Evolutionary conservation across 1,140 invertebrate genomes (phyloP), one percentile per base, ranked within the genome.

Genomic region (Chrysoperla carnea): DNA sequence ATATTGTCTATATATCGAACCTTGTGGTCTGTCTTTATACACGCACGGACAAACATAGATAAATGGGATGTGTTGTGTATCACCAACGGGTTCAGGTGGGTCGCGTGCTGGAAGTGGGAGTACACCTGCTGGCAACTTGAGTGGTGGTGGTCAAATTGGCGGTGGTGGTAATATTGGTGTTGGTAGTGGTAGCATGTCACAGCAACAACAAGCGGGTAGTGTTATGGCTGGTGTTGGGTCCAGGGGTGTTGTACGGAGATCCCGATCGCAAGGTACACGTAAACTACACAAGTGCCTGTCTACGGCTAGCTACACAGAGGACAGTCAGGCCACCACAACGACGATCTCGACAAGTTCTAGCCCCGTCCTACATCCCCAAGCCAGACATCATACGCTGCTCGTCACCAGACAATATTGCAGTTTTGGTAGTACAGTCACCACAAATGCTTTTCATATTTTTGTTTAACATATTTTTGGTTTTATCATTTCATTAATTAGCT

Each of bases 231-330:
- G 17, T 23, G 17, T 23, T 23, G 48, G 46, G 53, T 53, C 49
- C 63, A 58, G 44, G 57, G 50, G 39, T 36, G 56, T 59, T 40
- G 68, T 73, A 59, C 69, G 79, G 58, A 74, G 78, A 56, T 82
- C 79, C 60, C 79, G 82, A 64, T 81, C 77, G 66, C 83, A 87
- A 83, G 84, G 84, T 84, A 86, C 84, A 73, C 76, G 81, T 71
- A 81, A 79, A 71, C 76, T 84, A 63, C 78, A 82, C 72, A 84
- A 84, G 74, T 84, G 81, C 72, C 75, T 84, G 64, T 81, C 78
- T 63, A 78, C 81, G 54, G 77, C 79, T 60, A 80, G 75, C 62
- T 75, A 76, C 66, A 75, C 73, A 56, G 76, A 77, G 59, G 73
- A 76, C 64, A 60, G 60, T 55, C 51, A 11, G 31, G 31, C 47